These are phyloP conservation scores for Aplysina aerophoba DNA, from an alignment of 37 sponge, comb jelly and placozoan genomes.

Conservation along the genomic window DNA sequence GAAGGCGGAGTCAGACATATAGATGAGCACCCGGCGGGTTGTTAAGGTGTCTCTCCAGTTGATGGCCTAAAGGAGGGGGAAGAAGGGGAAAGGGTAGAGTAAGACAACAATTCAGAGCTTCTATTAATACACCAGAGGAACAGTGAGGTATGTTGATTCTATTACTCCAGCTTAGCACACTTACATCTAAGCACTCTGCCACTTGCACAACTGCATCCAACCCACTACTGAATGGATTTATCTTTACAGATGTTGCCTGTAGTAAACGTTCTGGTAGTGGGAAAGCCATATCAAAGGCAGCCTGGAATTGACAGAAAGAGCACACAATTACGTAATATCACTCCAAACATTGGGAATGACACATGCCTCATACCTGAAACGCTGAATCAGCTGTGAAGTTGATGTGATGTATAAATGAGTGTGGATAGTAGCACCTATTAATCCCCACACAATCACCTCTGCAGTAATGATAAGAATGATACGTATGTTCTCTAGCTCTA, in stretches of 20 bases:
- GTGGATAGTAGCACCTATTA: constrained; percentile 4
- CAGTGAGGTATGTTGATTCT: too few species aligned
- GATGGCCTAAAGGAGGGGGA: background rate
- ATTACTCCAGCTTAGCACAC: background rate
- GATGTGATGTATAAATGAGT: constrained; percentile 16
- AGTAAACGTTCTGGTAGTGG: background rate
- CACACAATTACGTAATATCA: background rate
- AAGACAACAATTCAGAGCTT: background rate
- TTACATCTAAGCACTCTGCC: background rate
- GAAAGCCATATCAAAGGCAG: background rate
- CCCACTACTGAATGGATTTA: constrained; percentile 5
- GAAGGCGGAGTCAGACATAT: constrained; percentile 20
- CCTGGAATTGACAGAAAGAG: background rate
- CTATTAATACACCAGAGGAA: too few species aligned
- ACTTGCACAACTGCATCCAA: constrained; percentile 14
- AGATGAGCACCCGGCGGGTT: background rate
- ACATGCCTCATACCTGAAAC: constrained; percentile 13
- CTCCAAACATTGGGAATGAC: background rate
- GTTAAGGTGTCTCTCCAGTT: background rate
- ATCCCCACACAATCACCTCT: background rate
- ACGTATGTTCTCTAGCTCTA: too few species aligned
- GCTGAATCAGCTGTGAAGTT: background rate
- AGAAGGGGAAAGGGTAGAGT: background rate
- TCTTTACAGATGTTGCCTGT: background rate
- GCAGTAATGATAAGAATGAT: too few species aligned